Percentiles rank a stretch among this genome's conserved stretches.
Evolutionary conservation across 1,140 invertebrate species (phyloP).

Genomic region (Latrodectus geometricus): DNA sequence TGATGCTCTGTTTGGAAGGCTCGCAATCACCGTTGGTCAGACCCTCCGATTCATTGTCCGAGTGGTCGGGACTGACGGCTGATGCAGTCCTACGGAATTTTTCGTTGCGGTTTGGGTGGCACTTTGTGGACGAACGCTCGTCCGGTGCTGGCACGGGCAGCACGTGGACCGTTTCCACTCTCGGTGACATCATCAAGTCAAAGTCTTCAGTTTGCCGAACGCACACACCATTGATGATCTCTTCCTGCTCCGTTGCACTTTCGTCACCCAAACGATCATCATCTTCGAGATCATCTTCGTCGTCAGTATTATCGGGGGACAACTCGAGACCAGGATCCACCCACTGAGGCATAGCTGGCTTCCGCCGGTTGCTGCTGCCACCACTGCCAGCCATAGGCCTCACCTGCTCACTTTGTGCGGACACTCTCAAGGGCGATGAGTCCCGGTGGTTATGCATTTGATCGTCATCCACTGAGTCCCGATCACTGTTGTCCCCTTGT

Average conservation of each 20-base stretch:
- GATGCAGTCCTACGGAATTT: slow-evolving; percentile 35
- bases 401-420: not conserved
- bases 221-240: slow-evolving; percentile 90
- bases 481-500: slow-evolving; percentile 39
- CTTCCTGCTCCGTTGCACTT: slow-evolving; percentile 39
- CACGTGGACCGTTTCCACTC: slow-evolving; percentile 49
- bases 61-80: slow-evolving; percentile 6
- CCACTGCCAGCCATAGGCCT: slow-evolving; percentile 1
- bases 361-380: slow-evolving; percentile 75
- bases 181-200: slow-evolving; percentile 50
- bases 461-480: slow-evolving; percentile 36
- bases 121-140: not conserved
- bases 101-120: slow-evolving; percentile 15
- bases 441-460: too few relatives aligned
- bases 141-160: slow-evolving; percentile 50
- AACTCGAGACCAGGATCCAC: slow-evolving; percentile 94
- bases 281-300: slow-evolving; percentile 52
- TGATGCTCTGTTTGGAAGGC: slow-evolving; percentile 28
- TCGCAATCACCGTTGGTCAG: slow-evolving; percentile 41
- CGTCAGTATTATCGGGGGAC: slow-evolving; percentile 65
- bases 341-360: slow-evolving; percentile 96
- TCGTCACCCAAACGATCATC: slow-evolving; percentile 49
- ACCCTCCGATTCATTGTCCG: slow-evolving; percentile 43
- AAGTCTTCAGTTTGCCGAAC: slow-evolving; percentile 78
- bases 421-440: slow-evolving; percentile 29